A percentile compares a stretch with the other conserved stretches of the same genome.
These are phyloP conservation scores for Caenorhabditis virilis DNA, from an alignment of 2,888 invertebrate genomes.

Conservation along the genomic window DNA sequence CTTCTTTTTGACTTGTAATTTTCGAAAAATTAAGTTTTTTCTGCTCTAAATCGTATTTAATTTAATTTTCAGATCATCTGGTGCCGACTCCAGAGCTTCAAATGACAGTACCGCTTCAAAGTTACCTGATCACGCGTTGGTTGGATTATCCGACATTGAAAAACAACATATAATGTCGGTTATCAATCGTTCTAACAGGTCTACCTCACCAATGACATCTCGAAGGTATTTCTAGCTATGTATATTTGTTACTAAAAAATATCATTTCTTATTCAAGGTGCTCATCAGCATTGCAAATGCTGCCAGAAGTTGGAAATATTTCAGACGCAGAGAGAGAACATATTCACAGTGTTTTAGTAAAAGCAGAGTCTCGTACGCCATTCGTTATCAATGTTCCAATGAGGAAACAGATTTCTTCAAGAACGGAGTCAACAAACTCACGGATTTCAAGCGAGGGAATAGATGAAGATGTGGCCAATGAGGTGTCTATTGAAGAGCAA, in stretches of 20 bases:
- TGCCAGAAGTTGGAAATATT: conserved; percentile 54
- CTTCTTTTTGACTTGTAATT: background rate
- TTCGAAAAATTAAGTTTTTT: background rate
- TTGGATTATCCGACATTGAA: conserved; percentile 58
- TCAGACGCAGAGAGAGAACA: conserved; percentile 58
- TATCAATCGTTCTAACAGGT: conserved; percentile 34
- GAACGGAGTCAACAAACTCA: conserved; percentile 36
- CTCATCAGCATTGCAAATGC: conserved; percentile 54
- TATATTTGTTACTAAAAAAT: too few relatives aligned
- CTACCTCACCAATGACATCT: conserved; percentile 47
- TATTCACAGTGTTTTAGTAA: conserved; percentile 57
- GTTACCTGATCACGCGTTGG: conserved; percentile 58
- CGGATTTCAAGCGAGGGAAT: conserved; percentile 35
- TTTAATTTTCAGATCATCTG: conserved; percentile 42
- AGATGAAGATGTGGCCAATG: conserved; percentile 21
- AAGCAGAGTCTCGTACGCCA: conserved; percentile 50
- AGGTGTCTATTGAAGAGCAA: conserved; percentile 13
- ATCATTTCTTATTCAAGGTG: too few relatives aligned
- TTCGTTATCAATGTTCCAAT: conserved; percentile 34
- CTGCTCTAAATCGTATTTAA: too few relatives aligned
- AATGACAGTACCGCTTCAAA: conserved; percentile 35
- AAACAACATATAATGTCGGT: conserved; percentile 59
- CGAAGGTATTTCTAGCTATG: too few relatives aligned
- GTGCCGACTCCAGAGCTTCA: conserved; percentile 41
- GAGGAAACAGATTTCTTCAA: conserved; percentile 31